A percentile compares a stretch with the other conserved stretches of the same genome.
Conservation (phyloP, 2,113 vertebrate genomes). For the Puffinus mauretanicus region DNA sequence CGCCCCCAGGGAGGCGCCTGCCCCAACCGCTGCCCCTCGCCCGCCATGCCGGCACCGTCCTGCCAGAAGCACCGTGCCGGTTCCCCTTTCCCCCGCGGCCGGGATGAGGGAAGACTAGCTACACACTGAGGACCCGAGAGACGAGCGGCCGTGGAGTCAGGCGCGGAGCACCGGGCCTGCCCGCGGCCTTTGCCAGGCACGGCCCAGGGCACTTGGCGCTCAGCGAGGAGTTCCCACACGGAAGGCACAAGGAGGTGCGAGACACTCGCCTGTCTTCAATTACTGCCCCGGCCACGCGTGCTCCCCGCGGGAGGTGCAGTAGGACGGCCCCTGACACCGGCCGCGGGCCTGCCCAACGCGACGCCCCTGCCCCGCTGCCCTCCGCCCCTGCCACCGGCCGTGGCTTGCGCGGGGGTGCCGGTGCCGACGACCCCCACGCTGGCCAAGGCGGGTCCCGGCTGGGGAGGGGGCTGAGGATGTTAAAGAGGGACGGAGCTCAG, state of each 20-base stretch:
- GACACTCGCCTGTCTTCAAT: not conserved
- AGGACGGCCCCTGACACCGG: not conserved
- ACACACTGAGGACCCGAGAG: not conserved
- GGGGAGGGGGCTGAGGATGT: not conserved
- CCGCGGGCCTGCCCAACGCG: no score
- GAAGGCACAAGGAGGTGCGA: not conserved
- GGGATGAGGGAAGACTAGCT: not conserved
- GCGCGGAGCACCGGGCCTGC: not conserved
- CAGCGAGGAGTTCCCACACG: not conserved
- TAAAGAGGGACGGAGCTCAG: not conserved
- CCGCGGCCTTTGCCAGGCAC: not conserved
- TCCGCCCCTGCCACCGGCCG: no score
- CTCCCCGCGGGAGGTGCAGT: not conserved
- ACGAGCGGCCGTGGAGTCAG: not conserved
- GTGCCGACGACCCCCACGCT: no score
- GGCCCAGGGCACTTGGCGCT: not conserved
- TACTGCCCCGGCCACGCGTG: not conserved
- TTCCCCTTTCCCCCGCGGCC: no score
- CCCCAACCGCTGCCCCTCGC: not conserved
- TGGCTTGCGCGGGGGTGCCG: no score
- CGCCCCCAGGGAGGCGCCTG: not conserved
- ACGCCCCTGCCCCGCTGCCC: no score
- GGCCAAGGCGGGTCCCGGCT: not conserved
- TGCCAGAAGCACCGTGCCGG: not conserved
- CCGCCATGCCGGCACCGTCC: not conserved